Evolutionary conservation across 92 coral and sea anemone genomes (phyloP), one percentile per base, ranked within the genome.

Genomic region (Zoanthus solanderi): DNA sequence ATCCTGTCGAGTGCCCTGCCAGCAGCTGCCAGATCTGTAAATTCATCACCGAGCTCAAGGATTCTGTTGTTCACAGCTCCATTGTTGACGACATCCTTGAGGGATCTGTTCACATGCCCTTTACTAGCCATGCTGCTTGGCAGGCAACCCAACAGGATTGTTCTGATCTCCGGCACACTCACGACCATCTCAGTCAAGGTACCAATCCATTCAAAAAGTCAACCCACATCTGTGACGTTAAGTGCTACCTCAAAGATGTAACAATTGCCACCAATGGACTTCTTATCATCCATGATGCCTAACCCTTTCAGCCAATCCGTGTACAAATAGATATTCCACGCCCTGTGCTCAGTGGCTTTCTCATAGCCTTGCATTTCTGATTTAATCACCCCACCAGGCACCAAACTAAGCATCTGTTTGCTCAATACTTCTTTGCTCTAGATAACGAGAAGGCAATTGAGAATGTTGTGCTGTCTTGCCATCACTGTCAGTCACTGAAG

Each of bases 401-500:
- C 45, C 42, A 29, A 9, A 67, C 44, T 18, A 67, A 67, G 28
- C 37, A 15, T 0, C 44, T 67, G 72, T 67, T 67, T 29, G 44
- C 15, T 67, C 44, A 1, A 67, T 28, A 67, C 37, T 0, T 67
- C 13, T 67, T 67, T 67, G 72, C 72, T 67, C 72, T 67, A 5
- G 72, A 67, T 14, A 67, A 0, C 37, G 34, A 6, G 10, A 67
- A 28, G 15, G 37, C 15, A n/a, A 28, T 2, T 67, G 3, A 67
- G 44, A 67, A 67, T 67, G 44, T 67, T 34, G 1, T 67, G 9
- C 13, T 9, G 72, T 67, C 42, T 23, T 67, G 72, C 37, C 72
- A 67, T 10, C 72, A 67, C 72, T 67, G 72, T 67, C 42, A 67
- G 44, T 29, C 32, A 66, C 72, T 66, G 72, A 66, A 66, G 9